Percentiles rank a stretch among this genome's conserved stretches.
Conservation (phyloP, 2,888 invertebrate genomes). For the Leptinotarsa peninsularis region DNA sequence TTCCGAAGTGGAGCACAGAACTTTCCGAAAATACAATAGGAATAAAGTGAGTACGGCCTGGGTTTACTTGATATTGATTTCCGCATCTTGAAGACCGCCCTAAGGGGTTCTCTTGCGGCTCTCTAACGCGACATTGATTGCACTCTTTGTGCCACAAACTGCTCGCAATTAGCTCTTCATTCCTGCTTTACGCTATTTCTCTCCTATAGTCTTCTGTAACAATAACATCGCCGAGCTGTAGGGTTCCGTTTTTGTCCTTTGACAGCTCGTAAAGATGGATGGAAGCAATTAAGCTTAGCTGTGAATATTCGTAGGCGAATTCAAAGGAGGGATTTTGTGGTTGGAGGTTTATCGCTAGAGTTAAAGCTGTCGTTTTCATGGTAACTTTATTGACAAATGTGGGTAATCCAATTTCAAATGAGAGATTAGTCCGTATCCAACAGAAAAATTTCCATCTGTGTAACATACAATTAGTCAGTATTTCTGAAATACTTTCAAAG, state of each 20-base stretch:
- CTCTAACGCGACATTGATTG: constrained; percentile 34
- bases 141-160: constrained; percentile 33
- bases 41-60: constrained; percentile 43
- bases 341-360: not conserved
- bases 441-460: too few relatives aligned
- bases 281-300: constrained; percentile 5
- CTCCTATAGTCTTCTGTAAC: constrained; percentile 13
- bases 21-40: constrained; percentile 41
- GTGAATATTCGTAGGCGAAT: not conserved
- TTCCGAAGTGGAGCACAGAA: constrained; percentile 40
- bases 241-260: constrained; percentile 1
- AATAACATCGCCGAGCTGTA: constrained; percentile 16
- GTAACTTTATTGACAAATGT: not conserved
- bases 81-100: constrained; percentile 47
- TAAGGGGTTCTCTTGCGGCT: constrained; percentile 35
- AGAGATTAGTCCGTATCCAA: too few relatives aligned
- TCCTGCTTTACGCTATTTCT: constrained; percentile 18
- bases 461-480: not conserved
- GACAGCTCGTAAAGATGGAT: constrained; percentile 13
- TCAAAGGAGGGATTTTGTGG: constrained; percentile 7
- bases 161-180: constrained; percentile 24
- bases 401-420: not conserved
- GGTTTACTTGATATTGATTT: constrained; percentile 49
- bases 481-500: not conserved
- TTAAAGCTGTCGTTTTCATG: not conserved